These are phyloP conservation scores for Pangasius macronema DNA, from an alignment of 2,797 vertebrate species.

Conservation along the genomic window DNA sequence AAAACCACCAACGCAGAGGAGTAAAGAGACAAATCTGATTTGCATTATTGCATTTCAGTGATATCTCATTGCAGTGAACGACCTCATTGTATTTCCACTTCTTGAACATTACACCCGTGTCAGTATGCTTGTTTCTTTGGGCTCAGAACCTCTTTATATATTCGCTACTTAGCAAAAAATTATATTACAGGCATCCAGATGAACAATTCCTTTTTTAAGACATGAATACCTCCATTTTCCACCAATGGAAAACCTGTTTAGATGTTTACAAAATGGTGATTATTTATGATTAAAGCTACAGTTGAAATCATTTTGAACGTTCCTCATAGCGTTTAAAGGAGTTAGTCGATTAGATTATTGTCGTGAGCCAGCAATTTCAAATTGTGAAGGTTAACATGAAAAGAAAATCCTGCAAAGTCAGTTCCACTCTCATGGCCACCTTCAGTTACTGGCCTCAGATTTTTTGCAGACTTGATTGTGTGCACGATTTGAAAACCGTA, in stretches of 20 bases:
- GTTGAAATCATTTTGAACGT: background rate
- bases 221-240: background rate
- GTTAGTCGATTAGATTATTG: background rate
- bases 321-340: background rate
- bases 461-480: background rate
- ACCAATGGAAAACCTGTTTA: background rate
- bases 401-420: background rate
- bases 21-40: slow-evolving; percentile 10
- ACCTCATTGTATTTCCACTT: background rate
- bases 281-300: background rate
- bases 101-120: background rate
- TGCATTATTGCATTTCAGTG: background rate
- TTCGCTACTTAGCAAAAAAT: background rate
- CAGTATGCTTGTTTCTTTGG: background rate
- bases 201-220: background rate
- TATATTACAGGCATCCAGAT: background rate
- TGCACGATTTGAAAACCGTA: background rate
- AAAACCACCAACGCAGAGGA: background rate
- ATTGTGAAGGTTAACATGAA: background rate
- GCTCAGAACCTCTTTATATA: background rate
- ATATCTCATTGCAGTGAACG: background rate
- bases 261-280: background rate
- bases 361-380: background rate
- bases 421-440: background rate
- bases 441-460: background rate